A percentile compares a stretch with the other conserved stretches of the same genome.
Evolutionary conservation across 1,140 invertebrate genomes (phyloP).

Genomic region (Euwallacea similis): DNA sequence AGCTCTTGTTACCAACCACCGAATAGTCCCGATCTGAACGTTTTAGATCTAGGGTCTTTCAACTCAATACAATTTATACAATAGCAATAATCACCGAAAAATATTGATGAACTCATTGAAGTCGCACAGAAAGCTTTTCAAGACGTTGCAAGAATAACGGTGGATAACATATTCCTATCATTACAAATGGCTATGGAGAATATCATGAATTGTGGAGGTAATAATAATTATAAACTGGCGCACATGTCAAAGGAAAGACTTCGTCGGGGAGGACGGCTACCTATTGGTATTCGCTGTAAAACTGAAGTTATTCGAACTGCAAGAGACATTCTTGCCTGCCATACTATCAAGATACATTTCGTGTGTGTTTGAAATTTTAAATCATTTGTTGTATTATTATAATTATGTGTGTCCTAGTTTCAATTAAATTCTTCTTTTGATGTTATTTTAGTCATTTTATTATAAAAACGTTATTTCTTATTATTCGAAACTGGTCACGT

Average conservation of each 20-base stretch:
- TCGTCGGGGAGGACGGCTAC: not conserved
- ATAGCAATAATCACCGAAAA: not conserved
- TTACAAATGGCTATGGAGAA: not conserved
- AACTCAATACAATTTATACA: conserved; percentile 1
- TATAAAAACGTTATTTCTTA: too few relatives aligned
- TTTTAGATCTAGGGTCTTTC: not conserved
- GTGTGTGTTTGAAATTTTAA: not conserved
- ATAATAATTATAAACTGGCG: not conserved
- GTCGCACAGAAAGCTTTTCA: not conserved
- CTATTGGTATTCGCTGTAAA: not conserved
- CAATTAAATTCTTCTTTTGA: too few relatives aligned
- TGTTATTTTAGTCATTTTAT: too few relatives aligned
- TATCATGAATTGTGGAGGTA: not conserved
- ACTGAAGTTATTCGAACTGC: not conserved
- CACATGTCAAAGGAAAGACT: not conserved
- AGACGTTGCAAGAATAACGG: not conserved
- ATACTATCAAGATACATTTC: not conserved
- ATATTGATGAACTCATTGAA: not conserved
- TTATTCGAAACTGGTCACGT: too few relatives aligned
- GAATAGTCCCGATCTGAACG: not conserved
- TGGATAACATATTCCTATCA: not conserved
- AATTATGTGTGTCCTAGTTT: too few relatives aligned
- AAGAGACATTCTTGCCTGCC: not conserved
- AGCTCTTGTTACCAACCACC: not conserved
- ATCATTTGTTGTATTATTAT: not conserved